Conservation (phyloP, 2,113 vertebrate genomes). For the Recurvirostra avosetta region DNA sequence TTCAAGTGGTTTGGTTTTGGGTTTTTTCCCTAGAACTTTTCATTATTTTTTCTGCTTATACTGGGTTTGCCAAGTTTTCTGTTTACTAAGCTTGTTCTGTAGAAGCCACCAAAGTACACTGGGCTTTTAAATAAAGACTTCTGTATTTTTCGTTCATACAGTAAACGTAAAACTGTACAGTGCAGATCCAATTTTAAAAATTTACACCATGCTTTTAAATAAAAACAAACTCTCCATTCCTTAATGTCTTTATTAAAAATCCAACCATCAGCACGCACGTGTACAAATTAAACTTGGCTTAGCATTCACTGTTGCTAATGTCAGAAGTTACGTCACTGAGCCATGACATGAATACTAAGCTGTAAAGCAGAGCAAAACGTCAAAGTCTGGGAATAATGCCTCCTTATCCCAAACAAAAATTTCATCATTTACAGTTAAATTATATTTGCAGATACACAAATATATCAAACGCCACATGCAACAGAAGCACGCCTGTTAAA, state of each 20-base stretch:
- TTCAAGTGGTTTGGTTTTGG: not conserved
- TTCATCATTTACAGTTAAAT: not conserved
- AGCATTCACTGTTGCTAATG: not conserved
- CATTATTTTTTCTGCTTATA: not conserved
- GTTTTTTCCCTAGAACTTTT: not conserved
- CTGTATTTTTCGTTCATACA: not conserved
- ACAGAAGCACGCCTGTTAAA: conserved; percentile 40
- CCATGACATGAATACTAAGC: conserved; percentile 13
- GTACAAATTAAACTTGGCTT: conserved; percentile 43
- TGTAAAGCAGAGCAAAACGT: not conserved
- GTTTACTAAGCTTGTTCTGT: not conserved
- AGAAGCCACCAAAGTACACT: not conserved
- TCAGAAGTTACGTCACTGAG: conserved; percentile 3
- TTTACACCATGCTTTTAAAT: conserved; percentile 44
- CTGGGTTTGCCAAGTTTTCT: not conserved
- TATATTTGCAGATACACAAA: conserved; percentile 54
- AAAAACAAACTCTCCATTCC: conserved; percentile 59
- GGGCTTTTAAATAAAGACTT: not conserved
- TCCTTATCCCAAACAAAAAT: not conserved
- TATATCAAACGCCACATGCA: conserved; percentile 25
- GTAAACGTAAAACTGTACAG: not conserved
- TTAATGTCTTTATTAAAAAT: conserved; percentile 50
- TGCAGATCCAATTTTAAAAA: not conserved
- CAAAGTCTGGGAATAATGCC: not conserved
- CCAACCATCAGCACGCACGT: not conserved